These are phyloP conservation scores for Cataglyphis rosenhaueri DNA, from an alignment of 2,888 invertebrate species.

Conservation along the genomic window DNA sequence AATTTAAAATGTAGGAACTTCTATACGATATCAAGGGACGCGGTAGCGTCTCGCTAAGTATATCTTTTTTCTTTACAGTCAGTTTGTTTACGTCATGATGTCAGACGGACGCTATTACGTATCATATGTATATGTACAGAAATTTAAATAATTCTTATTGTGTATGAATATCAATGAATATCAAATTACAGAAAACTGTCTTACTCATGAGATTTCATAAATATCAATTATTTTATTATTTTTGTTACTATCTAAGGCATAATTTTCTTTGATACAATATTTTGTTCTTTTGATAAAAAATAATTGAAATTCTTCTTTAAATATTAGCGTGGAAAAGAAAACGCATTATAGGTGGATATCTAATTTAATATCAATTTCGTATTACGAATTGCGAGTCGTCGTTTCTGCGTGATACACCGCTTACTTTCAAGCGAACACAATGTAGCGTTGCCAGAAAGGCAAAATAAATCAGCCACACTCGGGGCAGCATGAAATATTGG, in stretches of 20 bases:
- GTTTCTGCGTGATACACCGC: conserved; percentile 35
- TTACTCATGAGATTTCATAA: not conserved
- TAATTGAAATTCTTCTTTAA: conserved; percentile 42
- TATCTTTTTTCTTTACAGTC: no score
- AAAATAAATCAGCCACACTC: conserved; percentile 60
- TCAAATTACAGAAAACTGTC: not conserved
- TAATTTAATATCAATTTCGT: conserved; percentile 67
- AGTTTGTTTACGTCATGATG: no score
- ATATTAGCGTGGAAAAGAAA: conserved; percentile 29
- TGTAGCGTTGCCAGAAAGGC: conserved; percentile 24
- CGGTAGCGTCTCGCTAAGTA: no score
- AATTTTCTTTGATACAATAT: not conserved
- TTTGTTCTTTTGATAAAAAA: not conserved
- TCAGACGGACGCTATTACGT: no score
- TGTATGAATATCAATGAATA: not conserved
- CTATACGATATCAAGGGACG: not conserved
- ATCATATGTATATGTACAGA: not conserved
- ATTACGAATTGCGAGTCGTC: conserved; percentile 53
- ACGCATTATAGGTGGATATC: conserved; percentile 26
- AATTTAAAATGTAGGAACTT: conserved; percentile 1
- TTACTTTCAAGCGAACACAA: conserved; percentile 15
- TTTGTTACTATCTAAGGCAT: not conserved
- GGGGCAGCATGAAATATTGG: conserved; percentile 37
- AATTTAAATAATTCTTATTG: not conserved
- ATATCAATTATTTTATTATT: not conserved